A percentile compares a stretch with the other conserved stretches of the same genome.
Conservation (phyloP, 1,140 invertebrate genomes). For the Dreissena polymorpha region DNA sequence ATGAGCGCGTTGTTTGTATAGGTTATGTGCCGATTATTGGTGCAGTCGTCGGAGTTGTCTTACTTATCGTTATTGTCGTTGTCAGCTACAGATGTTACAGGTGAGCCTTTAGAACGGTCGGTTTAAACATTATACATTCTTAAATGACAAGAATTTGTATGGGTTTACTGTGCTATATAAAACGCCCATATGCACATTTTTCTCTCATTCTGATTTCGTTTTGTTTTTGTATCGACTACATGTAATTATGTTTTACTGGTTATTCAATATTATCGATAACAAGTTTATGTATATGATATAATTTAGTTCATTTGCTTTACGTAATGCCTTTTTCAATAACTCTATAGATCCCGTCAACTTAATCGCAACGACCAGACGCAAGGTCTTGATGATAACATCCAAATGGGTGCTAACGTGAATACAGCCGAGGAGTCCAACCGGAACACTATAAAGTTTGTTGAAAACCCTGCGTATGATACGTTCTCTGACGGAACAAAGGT, state of each 20-base stretch:
- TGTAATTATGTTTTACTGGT: background rate
- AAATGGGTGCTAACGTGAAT: too few relatives aligned
- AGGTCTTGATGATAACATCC: too few relatives aligned
- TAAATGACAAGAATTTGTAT: background rate
- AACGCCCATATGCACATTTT: background rate
- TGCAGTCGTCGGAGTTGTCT: constrained; percentile 11
- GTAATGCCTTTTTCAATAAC: too few relatives aligned
- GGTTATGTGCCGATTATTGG: constrained; percentile 3
- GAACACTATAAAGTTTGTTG: too few relatives aligned
- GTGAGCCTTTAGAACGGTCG: background rate
- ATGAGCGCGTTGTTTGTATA: constrained; percentile 1
- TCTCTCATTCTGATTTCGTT: background rate
- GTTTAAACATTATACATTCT: background rate
- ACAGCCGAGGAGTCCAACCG: too few relatives aligned
- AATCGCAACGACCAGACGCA: too few relatives aligned
- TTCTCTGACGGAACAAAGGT: too few relatives aligned
- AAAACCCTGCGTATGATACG: too few relatives aligned
- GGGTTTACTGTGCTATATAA: background rate
- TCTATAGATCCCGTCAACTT: too few relatives aligned
- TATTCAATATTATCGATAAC: background rate
- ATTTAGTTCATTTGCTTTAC: too few relatives aligned
- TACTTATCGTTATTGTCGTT: background rate
- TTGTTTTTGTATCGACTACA: background rate
- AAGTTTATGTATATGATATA: background rate
- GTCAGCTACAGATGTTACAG: constrained; percentile 19